These are phyloP conservation scores for Rattus rattus DNA, from an alignment of 2,113 vertebrate species.

Conservation along the genomic window DNA sequence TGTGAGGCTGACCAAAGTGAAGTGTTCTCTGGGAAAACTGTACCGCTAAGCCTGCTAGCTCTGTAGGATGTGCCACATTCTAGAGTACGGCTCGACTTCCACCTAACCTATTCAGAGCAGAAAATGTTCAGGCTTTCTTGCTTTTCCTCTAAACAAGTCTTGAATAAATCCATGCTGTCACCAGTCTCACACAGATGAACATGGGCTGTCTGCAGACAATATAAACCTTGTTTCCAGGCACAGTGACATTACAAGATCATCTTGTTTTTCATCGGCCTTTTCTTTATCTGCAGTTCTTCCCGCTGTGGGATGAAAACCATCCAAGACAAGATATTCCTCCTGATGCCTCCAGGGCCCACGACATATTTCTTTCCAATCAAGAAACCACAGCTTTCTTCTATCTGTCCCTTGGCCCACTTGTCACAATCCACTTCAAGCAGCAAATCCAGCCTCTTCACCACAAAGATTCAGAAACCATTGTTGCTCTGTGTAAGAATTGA, in stretches of 20 bases:
- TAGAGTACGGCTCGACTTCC: accelerated
- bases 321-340: not conserved
- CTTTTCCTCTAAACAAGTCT: slow-evolving; percentile 48
- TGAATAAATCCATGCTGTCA: not conserved
- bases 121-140: not conserved
- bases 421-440: slow-evolving; percentile 18
- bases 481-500: slow-evolving; percentile 46
- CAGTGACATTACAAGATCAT: slow-evolving; percentile 8
- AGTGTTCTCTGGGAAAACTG: not conserved
- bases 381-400: slow-evolving; percentile 31
- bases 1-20: not conserved
- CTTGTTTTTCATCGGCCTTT: slow-evolving; percentile 60
- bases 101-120: not conserved
- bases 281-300: slow-evolving; percentile 61
- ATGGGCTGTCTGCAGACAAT: slow-evolving; percentile 51
- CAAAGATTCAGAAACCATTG: slow-evolving; percentile 67
- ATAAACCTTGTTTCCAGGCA: slow-evolving; percentile 49
- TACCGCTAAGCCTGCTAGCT: not conserved
- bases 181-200: slow-evolving; percentile 60
- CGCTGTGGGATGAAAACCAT: slow-evolving; percentile 51
- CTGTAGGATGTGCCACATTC: not conserved
- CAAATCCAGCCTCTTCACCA: slow-evolving; percentile 37
- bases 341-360: not conserved
- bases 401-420: not conserved
- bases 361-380: slow-evolving; percentile 17